phyloP scores from a whole-genome alignment of 1,140 invertebrate genomes.

The Arion vulgaris region DNA sequence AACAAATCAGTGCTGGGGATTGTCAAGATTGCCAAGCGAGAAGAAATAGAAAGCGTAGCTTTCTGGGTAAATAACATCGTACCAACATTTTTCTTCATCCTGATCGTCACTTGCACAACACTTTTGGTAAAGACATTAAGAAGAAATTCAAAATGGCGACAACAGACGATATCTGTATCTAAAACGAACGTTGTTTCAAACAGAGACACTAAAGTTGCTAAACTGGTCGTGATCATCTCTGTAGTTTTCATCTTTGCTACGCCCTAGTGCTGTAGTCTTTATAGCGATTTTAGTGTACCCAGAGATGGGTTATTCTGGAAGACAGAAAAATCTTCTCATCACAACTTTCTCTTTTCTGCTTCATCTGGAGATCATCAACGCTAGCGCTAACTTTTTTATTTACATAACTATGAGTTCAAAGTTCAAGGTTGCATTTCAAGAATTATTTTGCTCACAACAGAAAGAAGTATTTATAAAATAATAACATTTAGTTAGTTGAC shows the following conservation, averaged over 20 bases:
- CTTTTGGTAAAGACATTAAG: not conserved
- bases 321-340: not conserved
- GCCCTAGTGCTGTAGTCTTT: not conserved
- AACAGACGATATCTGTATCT: not conserved
- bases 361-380: not conserved
- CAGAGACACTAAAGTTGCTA: constrained; percentile 7
- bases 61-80: not conserved
- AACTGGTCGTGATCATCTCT: no score
- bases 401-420: not conserved
- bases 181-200: not conserved
- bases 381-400: constrained; percentile 10
- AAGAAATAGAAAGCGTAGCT: not conserved
- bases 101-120: not conserved
- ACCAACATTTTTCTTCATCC: not conserved
- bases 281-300: not conserved
- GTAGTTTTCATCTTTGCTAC: no score
- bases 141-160: no score
- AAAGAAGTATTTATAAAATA: no score
- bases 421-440: not conserved
- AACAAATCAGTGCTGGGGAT: no score
- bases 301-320: not conserved
- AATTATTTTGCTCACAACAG: not conserved
- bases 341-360: not conserved
- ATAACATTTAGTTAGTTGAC: no score
- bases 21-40: no score